Evolutionary conservation across 2,888 invertebrate species (phyloP).

Genomic region (Ischnus inquisitorius): DNA sequence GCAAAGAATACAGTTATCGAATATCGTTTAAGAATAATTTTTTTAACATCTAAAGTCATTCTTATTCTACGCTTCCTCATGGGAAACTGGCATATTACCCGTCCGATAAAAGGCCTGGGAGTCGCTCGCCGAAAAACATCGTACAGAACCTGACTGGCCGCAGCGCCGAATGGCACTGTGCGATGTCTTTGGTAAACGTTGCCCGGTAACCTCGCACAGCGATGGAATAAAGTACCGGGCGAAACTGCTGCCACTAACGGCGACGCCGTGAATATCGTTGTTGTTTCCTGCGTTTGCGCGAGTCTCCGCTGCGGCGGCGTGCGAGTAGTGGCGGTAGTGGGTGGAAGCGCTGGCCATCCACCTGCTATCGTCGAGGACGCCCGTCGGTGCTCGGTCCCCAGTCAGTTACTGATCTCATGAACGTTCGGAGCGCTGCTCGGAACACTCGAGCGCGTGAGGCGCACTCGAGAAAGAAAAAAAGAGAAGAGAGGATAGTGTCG

Average conservation of each 20-base stretch:
- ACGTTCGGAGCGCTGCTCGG: constrained; percentile 44
- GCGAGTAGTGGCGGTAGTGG: constrained; percentile 11
- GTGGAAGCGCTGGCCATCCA: constrained; percentile 64
- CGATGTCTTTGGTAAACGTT: not conserved
- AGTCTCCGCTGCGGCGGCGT: not conserved
- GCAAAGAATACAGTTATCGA: not conserved
- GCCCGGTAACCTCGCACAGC: not conserved
- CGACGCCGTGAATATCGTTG: constrained; percentile 9
- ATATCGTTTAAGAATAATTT: too few relatives aligned
- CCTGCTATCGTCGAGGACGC: constrained; percentile 65
- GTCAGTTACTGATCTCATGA: constrained; percentile 63
- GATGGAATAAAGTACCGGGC: not conserved
- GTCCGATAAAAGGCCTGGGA: constrained; percentile 26
- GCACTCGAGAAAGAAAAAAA: constrained; percentile 1
- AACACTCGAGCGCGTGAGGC: constrained; percentile 24
- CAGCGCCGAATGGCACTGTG: constrained; percentile 61
- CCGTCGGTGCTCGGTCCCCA: constrained; percentile 37
- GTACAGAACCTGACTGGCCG: constrained; percentile 26
- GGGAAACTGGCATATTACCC: constrained; percentile 61
- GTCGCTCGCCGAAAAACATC: constrained; percentile 35
- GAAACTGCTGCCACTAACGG: constrained; percentile 52
- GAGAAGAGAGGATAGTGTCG: not conserved
- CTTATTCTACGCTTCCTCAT: constrained; percentile 5
- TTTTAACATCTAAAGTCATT: not conserved
- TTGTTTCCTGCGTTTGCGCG: constrained; percentile 9